These are phyloP conservation scores for Drosophila paulistorum DNA, from an alignment of 1,140 invertebrate genomes.

Conservation along the genomic window DNA sequence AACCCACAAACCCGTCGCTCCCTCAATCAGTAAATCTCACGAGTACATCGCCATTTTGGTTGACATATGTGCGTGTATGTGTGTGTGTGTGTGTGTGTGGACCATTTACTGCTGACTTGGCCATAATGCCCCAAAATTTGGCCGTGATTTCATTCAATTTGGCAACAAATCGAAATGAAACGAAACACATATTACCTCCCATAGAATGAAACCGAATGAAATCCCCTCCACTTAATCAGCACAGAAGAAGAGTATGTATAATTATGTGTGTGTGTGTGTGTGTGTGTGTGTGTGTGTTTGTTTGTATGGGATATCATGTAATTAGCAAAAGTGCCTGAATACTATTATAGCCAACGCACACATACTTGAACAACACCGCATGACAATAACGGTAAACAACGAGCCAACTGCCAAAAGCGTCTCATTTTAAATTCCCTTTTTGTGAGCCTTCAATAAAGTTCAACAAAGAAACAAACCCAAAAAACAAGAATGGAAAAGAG, in stretches of 20 bases:
- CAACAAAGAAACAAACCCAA: neutral
- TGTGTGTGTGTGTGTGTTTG: constrained; percentile 18
- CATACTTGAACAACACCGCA: constrained; percentile 27
- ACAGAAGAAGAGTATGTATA: constrained; percentile 30
- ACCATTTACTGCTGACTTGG: constrained; percentile 54
- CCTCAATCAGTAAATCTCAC: neutral
- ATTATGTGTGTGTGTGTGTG: constrained; percentile 16
- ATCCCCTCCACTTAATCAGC: constrained; percentile 39
- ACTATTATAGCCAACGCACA: constrained; percentile 20
- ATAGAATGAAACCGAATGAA: neutral
- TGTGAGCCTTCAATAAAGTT: constrained; percentile 23
- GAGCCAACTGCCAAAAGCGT: constrained; percentile 28
- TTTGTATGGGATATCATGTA: constrained; percentile 39
- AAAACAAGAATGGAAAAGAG: constrained; percentile 16
- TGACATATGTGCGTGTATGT: constrained; percentile 9
- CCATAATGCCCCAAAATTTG: constrained; percentile 53
- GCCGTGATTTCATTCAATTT: constrained; percentile 53
- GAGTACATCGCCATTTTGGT: constrained; percentile 2
- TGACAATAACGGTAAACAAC: constrained; percentile 32
- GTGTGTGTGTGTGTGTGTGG: neutral
- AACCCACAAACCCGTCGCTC: neutral
- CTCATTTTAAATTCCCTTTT: constrained; percentile 75
- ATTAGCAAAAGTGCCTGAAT: constrained; percentile 53
- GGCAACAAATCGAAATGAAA: constrained; percentile 16
- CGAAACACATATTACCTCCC: neutral